Evolutionary conservation across 2,113 vertebrate species (phyloP), one percentile per base, ranked within the genome.

Genomic region (Anser brachyrhynchus): DNA sequence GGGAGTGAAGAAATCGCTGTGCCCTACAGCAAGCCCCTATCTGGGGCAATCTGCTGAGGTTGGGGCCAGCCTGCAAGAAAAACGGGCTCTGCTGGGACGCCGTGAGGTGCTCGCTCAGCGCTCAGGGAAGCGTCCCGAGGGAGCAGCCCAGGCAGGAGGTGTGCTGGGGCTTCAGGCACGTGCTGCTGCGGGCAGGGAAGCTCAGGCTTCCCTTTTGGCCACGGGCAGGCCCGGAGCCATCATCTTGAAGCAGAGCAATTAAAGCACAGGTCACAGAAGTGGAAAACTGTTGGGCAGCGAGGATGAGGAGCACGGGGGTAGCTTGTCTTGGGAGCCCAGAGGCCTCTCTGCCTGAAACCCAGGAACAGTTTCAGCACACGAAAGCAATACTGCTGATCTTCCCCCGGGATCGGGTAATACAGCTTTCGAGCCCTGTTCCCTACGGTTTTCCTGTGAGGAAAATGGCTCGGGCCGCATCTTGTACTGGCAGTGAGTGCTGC

Each of bases 21-120:
- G 74, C 44, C 74, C 58, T 18, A 44, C n/a, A 49, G 75, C 18
- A 26, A 39, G 58, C 18, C 20, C 58, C 62, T 46, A 31, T n/a
- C 58, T 64, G 58, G 44, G 18, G 35, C 13, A 25, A 23, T 25
- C 75, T 77, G 58, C 20, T 51, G 44, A 19, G 44, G 28, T 18
- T 4, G 8, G 37, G 39, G 39, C 13, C 13, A 17, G 31, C 62
- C 51, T 8, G 39, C 51, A 35, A 35, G 51, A 29, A 44, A 18
- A 80, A 44, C 8, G 61, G 49, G 10, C 18, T 54, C 49, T 21
- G 22, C 61, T n/a, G 61, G 61, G 37, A n/a, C 4, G 6, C 3
- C 2, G 9, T 1, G 2, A 23, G 1, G 3, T 28, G 49, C 22
- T 9, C 1, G 2, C 49, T n/a, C 1, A 55, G 3, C 31, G 13